These are phyloP conservation scores for Tetragonisca angustula DNA, from an alignment of 2,888 invertebrate genomes.

Conservation along the genomic window DNA sequence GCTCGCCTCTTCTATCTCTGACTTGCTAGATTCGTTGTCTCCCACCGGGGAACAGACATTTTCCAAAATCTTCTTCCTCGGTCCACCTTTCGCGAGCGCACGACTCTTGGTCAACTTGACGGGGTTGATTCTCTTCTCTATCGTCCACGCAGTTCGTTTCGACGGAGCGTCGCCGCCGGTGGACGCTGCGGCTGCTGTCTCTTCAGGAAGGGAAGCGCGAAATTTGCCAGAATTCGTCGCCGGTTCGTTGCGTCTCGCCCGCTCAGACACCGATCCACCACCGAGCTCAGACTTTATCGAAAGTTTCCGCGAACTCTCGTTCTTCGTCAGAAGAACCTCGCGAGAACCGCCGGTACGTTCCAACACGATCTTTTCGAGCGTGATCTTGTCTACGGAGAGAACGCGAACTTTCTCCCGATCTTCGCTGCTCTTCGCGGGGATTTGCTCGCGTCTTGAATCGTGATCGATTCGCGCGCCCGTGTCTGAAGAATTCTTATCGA, in stretches of 20 bases:
- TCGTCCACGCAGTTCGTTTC: constrained; percentile 19
- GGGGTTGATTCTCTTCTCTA: constrained; percentile 66
- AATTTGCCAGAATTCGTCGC: background rate
- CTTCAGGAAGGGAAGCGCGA: constrained; percentile 30
- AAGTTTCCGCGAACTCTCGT: constrained; percentile 69
- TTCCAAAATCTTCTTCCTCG: no score
- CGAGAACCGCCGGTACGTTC: constrained; percentile 67
- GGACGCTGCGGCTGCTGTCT: background rate
- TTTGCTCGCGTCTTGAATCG: background rate
- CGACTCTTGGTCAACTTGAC: constrained; percentile 67
- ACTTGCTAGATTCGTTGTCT: background rate
- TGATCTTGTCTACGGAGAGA: constrained; percentile 74
- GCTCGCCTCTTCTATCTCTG: constrained; percentile 4
- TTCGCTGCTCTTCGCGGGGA: constrained; percentile 9
- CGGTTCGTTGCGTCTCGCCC: constrained; percentile 14
- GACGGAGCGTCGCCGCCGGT: constrained; percentile 18
- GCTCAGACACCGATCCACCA: background rate
- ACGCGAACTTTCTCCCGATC: constrained; percentile 57
- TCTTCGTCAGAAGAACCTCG: constrained; percentile 72
- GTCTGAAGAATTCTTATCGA: constrained; percentile 14
- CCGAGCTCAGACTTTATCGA: constrained; percentile 42
- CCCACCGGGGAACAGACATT: no score
- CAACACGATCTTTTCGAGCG: constrained; percentile 74
- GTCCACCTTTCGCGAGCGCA: no score
- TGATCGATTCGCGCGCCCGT: background rate